phyloP scores from a whole-genome alignment of 2,113 vertebrate species.

The Pangasianodon gigas region DNA sequence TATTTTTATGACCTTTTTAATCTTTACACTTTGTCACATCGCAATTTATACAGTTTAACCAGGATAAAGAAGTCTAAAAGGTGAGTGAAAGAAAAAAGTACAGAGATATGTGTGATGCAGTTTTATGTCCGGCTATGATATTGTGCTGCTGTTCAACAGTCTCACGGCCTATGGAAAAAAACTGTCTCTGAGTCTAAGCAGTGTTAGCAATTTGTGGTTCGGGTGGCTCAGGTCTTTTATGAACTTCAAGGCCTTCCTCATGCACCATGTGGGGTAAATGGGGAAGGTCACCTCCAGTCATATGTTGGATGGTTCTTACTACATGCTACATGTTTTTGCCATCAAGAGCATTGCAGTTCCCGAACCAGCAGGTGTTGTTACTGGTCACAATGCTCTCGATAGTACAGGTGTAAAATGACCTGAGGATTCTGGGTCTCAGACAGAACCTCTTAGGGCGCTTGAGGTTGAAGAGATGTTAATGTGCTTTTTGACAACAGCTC shows the following conservation, averaged over 20 bases:
- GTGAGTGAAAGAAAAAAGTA: not conserved
- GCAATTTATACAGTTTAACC: not conserved
- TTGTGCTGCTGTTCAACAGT: not conserved
- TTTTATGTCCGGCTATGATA: not conserved
- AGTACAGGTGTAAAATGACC: not conserved
- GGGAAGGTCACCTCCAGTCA: not conserved
- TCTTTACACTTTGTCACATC: not conserved
- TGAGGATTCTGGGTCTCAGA: not conserved
- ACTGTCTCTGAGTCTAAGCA: not conserved
- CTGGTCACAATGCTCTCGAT: not conserved
- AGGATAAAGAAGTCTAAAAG: not conserved
- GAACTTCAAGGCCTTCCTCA: not conserved
- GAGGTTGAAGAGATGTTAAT: too few relatives aligned
- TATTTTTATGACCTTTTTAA: not conserved
- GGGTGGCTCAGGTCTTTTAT: not conserved
- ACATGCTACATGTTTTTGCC: too few relatives aligned
- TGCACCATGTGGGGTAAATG: not conserved
- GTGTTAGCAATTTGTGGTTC: not conserved
- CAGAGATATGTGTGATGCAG: not conserved
- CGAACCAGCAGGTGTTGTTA: not conserved
- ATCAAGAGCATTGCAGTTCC: not conserved
- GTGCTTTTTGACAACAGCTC: too few relatives aligned
- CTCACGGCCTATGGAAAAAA: not conserved
- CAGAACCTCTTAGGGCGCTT: too few relatives aligned
- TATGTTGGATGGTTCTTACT: too few relatives aligned